Conservation (phyloP, 2,797 vertebrate genomes). For the Coranthus polyacanthus region DNA sequence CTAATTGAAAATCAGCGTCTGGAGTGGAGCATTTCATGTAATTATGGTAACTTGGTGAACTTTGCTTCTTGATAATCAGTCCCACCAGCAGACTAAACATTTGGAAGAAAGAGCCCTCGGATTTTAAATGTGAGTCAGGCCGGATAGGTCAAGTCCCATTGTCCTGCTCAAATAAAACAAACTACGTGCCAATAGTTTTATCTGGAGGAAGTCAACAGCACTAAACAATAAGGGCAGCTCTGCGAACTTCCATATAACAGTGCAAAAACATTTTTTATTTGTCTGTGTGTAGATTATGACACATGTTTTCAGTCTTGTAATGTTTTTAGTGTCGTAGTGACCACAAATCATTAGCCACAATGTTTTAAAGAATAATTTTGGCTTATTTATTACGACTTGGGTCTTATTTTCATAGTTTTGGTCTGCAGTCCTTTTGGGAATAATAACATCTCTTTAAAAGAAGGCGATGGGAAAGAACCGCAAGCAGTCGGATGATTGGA, state of each 20-base stretch:
- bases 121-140: constrained; percentile 47
- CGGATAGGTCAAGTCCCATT: constrained; percentile 49
- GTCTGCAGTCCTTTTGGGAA: not conserved
- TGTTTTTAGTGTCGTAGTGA: not conserved
- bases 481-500: not conserved
- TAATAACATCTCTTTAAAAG: not conserved
- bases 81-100: constrained; percentile 76
- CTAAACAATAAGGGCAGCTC: constrained; percentile 57
- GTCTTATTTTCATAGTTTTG: constrained; percentile 9
- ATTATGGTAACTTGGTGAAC: constrained; percentile 73
- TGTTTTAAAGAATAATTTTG: constrained; percentile 1
- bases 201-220: constrained; percentile 55
- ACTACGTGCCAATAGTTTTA: constrained; percentile 43
- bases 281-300: not conserved
- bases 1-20: constrained; percentile 65
- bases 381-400: not conserved
- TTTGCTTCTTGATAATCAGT: constrained; percentile 76
- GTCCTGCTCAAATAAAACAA: constrained; percentile 61
- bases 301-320: constrained; percentile 15
- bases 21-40: constrained; percentile 66
- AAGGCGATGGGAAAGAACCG: not conserved
- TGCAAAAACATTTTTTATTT: constrained; percentile 7
- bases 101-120: constrained; percentile 52
- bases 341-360: constrained; percentile 4
- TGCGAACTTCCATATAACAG: constrained; percentile 51